These are phyloP conservation scores for Gonatopus flavifemur DNA, from an alignment of 1,140 invertebrate genomes.

Conservation along the genomic window DNA sequence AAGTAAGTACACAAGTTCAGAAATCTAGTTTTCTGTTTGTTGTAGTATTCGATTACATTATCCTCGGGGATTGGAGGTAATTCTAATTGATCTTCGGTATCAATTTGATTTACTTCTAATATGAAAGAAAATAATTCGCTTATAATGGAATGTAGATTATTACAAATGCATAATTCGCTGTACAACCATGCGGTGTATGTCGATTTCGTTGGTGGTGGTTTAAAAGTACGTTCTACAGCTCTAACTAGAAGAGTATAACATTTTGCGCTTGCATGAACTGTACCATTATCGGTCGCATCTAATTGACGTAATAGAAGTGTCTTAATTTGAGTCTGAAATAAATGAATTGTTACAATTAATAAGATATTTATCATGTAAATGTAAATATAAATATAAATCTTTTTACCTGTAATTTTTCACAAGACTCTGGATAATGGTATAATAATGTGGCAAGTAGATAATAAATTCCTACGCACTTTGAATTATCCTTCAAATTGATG, in stretches of 20 bases:
- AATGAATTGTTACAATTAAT: neutral
- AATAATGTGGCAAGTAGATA: conserved; percentile 41
- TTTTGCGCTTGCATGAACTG: conserved; percentile 40
- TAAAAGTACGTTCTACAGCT: conserved; percentile 40
- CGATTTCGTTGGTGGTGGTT: conserved; percentile 26
- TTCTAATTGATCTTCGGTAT: conserved; percentile 29
- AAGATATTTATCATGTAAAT: conserved; percentile 2
- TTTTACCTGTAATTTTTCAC: conserved; percentile 38
- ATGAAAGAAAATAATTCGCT: conserved; percentile 37
- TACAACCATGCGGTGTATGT: conserved; percentile 36
- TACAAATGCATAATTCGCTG: conserved; percentile 41
- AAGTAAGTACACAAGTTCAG: conserved; percentile 43
- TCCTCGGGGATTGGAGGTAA: conserved; percentile 35
- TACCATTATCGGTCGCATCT: conserved; percentile 34
- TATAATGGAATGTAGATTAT: conserved; percentile 43
- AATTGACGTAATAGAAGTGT: conserved; percentile 36
- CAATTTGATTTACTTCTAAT: conserved; percentile 25
- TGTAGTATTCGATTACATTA: conserved; percentile 37
- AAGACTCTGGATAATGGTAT: conserved; percentile 42
- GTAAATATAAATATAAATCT: conserved; percentile 1
- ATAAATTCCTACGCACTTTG: conserved; percentile 27
- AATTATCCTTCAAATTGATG: conserved; percentile 21
- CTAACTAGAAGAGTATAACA: conserved; percentile 38
- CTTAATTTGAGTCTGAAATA: conserved; percentile 25
- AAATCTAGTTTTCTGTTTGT: conserved; percentile 36